Evolutionary conservation across 2,113 vertebrate genomes (phyloP), one percentile per base, ranked within the genome.

Genomic region (Lagopus leucura): DNA sequence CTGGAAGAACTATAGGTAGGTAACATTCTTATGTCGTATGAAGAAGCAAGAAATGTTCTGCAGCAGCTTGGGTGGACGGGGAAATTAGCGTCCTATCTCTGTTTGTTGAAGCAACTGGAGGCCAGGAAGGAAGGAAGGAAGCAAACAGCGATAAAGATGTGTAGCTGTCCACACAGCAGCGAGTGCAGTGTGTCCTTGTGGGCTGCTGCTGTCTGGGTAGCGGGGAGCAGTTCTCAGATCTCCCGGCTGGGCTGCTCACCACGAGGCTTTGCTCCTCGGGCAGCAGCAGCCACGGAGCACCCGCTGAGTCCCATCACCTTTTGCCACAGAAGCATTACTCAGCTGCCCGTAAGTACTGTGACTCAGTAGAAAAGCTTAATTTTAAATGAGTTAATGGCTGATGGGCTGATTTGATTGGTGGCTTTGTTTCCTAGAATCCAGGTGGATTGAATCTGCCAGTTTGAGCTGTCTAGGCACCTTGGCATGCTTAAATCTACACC

Each of bases 61-160:
- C 32, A 70, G 40, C 42, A 8, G 27, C 3, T 76, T 18, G 3
- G 17, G 30, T 2, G 24, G 15, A 14, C 9, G 6, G 6, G 8
- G 7, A 17, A 38, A 58, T 71, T 8, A 20, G 22, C 11, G 17
- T 50, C 65, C 22, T 34, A 16, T 12, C 66, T 2, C 47, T 38
- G 30, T 84, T 64, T 5, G 6, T 25, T 1, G 4, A 34, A 80
- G 18, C 38, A 71, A 30, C 57, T 48, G 0, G 1, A 74, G 66
- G 42, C 54, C 42, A 50, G 11, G 42, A 36, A 21, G 19, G 25
- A 38, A 38, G 36, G 36, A 38, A 38, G 38, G 27, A 22, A 50
- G 34, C 30, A 74, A 55, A 4, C 0, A 2, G 21, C 0, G 1
- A 3, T 19, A 55, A 5, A 45, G 58, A 27, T 0, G 0, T 0